Evolutionary conservation across 2,113 vertebrate species (phyloP).

Genomic region (cattle (Bos taurus)): DNA sequence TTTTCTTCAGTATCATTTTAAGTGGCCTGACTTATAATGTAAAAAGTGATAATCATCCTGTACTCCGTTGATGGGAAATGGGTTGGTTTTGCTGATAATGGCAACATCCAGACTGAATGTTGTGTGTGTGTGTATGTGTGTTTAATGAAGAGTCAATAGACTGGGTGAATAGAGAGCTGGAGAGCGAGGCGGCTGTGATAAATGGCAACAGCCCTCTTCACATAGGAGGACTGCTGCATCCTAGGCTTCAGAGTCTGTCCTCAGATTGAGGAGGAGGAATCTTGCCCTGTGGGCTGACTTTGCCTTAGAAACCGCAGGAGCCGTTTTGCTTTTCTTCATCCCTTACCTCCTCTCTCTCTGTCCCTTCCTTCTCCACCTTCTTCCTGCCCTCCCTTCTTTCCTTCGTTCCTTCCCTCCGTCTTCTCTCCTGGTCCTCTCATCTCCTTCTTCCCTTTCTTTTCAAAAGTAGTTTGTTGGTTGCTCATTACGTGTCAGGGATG

Average conservation of each 20-base stretch:
- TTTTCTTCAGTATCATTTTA: neutral
- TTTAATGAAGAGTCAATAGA: neutral
- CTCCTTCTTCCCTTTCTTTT: neutral
- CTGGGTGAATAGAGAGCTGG: neutral
- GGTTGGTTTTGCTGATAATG: neutral
- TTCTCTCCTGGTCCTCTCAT: too few species aligned
- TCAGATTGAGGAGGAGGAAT: neutral
- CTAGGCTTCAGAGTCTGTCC: neutral
- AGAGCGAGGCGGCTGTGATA: neutral
- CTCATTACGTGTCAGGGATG: neutral
- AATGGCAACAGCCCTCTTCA: neutral
- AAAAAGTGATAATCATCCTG: neutral
- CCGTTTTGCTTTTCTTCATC: neutral
- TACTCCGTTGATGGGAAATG: neutral
- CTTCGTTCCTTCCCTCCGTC: rapidly evolving
- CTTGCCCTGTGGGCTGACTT: neutral
- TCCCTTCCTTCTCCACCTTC: rapidly evolving
- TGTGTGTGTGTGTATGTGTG: neutral
- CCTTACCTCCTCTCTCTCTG: rapidly evolving
- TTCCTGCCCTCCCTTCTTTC: rapidly evolving
- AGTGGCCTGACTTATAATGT: neutral
- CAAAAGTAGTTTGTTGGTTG: neutral
- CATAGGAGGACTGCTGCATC: neutral
- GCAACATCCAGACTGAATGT: neutral
- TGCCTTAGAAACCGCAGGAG: neutral